Evolutionary conservation across 2,888 invertebrate genomes (phyloP).

Genomic region (Griposia aprilina): DNA sequence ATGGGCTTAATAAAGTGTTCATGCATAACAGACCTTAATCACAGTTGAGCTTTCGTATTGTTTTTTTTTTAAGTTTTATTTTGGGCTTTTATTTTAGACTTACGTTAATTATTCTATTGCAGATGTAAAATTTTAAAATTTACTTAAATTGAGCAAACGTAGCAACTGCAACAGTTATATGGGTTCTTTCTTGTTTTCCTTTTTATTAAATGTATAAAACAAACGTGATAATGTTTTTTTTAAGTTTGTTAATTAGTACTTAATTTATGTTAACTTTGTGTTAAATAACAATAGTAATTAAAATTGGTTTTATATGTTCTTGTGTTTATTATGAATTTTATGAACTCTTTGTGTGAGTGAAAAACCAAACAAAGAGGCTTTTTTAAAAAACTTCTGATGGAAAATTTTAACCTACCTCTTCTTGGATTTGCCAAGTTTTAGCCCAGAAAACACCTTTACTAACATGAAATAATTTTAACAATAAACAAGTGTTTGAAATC

Average conservation of each 20-base stretch:
- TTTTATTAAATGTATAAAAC: background rate
- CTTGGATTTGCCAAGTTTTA: background rate
- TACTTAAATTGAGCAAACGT: background rate
- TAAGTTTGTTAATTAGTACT: background rate
- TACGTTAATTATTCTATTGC: background rate
- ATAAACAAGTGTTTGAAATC: background rate
- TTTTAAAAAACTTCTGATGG: background rate
- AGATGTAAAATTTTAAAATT: background rate
- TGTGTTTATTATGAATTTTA: background rate
- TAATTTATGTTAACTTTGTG: conserved; percentile 1
- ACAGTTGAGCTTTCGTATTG: background rate
- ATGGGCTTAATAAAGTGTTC: background rate
- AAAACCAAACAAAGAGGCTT: too few species aligned
- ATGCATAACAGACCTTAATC: background rate
- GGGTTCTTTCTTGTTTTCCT: background rate
- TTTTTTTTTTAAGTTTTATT: background rate
- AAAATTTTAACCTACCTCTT: background rate
- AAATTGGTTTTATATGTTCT: conserved; percentile 18
- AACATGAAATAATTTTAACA: background rate
- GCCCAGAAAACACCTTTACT: background rate
- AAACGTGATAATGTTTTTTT: conserved; percentile 22
- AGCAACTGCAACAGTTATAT: too few species aligned
- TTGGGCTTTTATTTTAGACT: background rate
- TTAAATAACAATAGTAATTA: conserved; percentile 17
- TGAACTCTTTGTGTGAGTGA: background rate